These are phyloP conservation scores for Cosmopolites sordidus DNA, from an alignment of 2,888 invertebrate genomes.

Conservation along the genomic window DNA sequence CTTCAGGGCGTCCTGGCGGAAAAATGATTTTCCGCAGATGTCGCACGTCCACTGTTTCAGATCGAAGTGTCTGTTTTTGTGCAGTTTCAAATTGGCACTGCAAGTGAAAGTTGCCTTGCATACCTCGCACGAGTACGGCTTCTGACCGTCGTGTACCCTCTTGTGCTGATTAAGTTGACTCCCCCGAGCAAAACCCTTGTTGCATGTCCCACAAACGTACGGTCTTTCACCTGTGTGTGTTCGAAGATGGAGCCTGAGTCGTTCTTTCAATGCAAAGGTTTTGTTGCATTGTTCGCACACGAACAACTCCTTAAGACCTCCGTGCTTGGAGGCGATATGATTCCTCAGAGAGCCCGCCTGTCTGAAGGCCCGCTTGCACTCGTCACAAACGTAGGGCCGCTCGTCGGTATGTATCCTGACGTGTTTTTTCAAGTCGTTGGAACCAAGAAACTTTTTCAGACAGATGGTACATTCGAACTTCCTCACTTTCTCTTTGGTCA, in stretches of 20 bases:
- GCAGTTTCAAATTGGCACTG: conserved; percentile 58
- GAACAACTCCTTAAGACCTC: conserved; percentile 51
- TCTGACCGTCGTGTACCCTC: conserved; percentile 68
- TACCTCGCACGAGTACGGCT: conserved; percentile 65
- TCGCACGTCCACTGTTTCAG: conserved; percentile 74
- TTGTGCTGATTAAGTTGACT: conserved; percentile 74
- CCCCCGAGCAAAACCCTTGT: conserved; percentile 65
- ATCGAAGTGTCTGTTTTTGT: conserved; percentile 67
- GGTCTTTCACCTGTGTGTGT: conserved; percentile 70
- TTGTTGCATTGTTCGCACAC: conserved; percentile 72
- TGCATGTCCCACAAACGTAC: conserved; percentile 60
- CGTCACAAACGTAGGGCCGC: conserved; percentile 58
- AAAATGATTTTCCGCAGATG: conserved; percentile 74
- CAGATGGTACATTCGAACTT: conserved; percentile 60
- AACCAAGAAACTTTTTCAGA: conserved; percentile 59
- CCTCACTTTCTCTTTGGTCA: conserved; percentile 33
- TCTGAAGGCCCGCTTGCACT: conserved; percentile 61
- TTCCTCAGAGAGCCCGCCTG: conserved; percentile 62
- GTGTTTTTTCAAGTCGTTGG: conserved; percentile 65
- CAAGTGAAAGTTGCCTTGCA: conserved; percentile 70
- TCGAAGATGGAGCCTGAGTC: conserved; percentile 67
- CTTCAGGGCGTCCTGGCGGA: conserved; percentile 67
- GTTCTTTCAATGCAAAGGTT: conserved; percentile 71
- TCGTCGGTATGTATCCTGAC: conserved; percentile 62
- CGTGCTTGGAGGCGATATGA: conserved; percentile 59